phyloP scores from a whole-genome alignment of 92 coral and sea anemone species.

The Heliopora coerulea region DNA sequence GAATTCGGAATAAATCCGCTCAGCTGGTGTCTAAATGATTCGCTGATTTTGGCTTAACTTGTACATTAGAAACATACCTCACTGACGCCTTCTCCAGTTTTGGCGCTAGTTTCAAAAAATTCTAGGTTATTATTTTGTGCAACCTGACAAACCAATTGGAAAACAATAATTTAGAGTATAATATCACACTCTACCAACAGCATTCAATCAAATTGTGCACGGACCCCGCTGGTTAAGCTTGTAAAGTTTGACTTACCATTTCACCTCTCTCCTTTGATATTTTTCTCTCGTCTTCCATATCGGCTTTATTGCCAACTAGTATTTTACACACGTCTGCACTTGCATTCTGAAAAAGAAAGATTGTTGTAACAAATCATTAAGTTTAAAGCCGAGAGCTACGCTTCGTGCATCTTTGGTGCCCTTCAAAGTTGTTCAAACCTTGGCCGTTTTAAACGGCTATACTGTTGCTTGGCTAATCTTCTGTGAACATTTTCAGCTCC shows the following conservation, averaged over 20 bases:
- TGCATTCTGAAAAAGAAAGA: constrained; percentile 69
- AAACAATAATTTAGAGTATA: not conserved
- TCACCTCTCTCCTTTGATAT: constrained; percentile 63
- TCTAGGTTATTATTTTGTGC: constrained; percentile 67
- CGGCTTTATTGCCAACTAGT: constrained; percentile 90
- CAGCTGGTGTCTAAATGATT: too few relatives aligned
- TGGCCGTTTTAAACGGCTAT: too few relatives aligned
- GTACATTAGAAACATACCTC: constrained; percentile 71
- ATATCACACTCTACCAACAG: too few relatives aligned
- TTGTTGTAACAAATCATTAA: not conserved
- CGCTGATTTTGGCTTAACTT: too few relatives aligned
- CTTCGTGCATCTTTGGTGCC: too few relatives aligned
- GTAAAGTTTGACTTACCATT: constrained; percentile 79
- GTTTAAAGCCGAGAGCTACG: too few relatives aligned
- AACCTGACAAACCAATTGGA: constrained; percentile 51
- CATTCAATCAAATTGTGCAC: too few relatives aligned
- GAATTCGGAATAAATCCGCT: too few relatives aligned
- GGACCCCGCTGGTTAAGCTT: too few relatives aligned
- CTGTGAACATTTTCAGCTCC: too few relatives aligned
- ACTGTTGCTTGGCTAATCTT: too few relatives aligned
- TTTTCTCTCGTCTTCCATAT: constrained; percentile 74
- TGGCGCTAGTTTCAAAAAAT: constrained; percentile 93
- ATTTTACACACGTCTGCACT: constrained; percentile 89
- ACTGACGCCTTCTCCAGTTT: constrained; percentile 79
- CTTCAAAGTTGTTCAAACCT: too few relatives aligned